phyloP scores from a whole-genome alignment of 1,140 invertebrate genomes.

The Eulimnadia texana region DNA sequence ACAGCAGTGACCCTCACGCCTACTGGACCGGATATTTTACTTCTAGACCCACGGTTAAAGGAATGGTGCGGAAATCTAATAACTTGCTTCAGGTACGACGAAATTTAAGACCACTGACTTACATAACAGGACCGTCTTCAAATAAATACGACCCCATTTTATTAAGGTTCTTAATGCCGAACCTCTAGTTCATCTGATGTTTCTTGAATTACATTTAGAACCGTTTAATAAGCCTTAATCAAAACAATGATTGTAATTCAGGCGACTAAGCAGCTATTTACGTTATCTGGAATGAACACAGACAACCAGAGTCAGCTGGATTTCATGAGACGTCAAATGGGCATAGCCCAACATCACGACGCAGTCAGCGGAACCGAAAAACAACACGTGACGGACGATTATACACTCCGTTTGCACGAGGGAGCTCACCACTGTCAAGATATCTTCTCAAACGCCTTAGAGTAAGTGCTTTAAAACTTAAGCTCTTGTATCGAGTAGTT shows the following conservation, averaged over 20 bases:
- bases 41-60: slow-evolving; percentile 55
- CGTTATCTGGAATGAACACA: slow-evolving; percentile 22
- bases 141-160: slow-evolving; percentile 38
- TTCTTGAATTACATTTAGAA: neutral
- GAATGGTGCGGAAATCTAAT: slow-evolving; percentile 59
- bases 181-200: slow-evolving; percentile 29
- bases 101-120: slow-evolving; percentile 57
- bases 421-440: slow-evolving; percentile 30
- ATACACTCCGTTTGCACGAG: slow-evolving; percentile 33
- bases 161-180: slow-evolving; percentile 17
- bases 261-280: slow-evolving; percentile 33
- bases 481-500: too few relatives aligned
- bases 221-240: neutral
- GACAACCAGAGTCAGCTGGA: slow-evolving; percentile 5
- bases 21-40: slow-evolving; percentile 70
- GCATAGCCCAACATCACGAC: slow-evolving; percentile 14
- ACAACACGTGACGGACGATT: slow-evolving; percentile 34
- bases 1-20: slow-evolving; percentile 60
- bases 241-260: slow-evolving; percentile 17
- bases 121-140: slow-evolving; percentile 31
- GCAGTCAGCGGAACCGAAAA: slow-evolving; percentile 34
- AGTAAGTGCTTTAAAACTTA: too few relatives aligned
- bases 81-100: slow-evolving; percentile 62
- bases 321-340: slow-evolving; percentile 12
- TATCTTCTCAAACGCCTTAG: slow-evolving; percentile 28